A percentile compares a stretch with the other conserved stretches of the same genome.
These are phyloP conservation scores for Columba livia DNA, from an alignment of 2,113 vertebrate species.

Conservation along the genomic window DNA sequence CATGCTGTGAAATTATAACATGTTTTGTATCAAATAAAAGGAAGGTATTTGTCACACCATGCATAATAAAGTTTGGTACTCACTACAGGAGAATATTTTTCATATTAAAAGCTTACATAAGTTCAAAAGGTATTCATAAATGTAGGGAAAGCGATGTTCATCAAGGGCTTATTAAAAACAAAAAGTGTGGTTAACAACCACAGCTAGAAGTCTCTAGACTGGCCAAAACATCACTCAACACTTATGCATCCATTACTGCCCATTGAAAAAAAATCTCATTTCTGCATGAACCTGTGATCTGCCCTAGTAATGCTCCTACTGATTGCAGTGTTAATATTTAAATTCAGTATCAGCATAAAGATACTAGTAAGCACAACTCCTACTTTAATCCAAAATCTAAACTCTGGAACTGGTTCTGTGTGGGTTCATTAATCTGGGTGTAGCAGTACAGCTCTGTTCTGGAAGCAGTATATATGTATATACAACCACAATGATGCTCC, in stretches of 20 bases:
- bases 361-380: neutral
- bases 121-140: neutral
- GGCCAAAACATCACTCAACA: neutral
- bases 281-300: neutral
- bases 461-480: neutral
- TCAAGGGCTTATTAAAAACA: neutral
- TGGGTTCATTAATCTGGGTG: neutral
- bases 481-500: neutral
- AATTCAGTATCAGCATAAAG: neutral
- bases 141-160: neutral
- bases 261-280: neutral
- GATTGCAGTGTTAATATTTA: neutral
- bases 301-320: neutral
- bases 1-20: neutral
- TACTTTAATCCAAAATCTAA: neutral
- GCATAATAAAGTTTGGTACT: neutral
- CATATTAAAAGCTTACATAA: neutral
- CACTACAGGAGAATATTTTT: neutral
- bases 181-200: neutral
- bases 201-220: neutral
- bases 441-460: neutral
- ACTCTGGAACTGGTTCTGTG: neutral
- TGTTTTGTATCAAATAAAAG: neutral
- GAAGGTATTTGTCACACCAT: neutral
- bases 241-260: neutral